Percentiles rank a stretch among this genome's conserved stretches.
Conservation (phyloP, 1,140 invertebrate genomes). For the Harlomillsia oculata region DNA sequence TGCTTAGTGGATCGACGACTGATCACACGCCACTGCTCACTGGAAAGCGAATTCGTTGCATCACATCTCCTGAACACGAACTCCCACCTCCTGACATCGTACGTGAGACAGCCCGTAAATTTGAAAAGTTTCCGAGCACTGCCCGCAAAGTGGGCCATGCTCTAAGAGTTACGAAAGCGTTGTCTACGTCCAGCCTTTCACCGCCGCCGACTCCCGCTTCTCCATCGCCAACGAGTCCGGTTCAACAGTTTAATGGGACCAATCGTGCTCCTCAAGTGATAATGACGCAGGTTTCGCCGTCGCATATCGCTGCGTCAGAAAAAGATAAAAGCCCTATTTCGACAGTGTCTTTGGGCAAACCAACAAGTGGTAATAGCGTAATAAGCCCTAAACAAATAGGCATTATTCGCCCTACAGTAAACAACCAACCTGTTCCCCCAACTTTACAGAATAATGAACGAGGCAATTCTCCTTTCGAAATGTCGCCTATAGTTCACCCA, state of each 20-base stretch:
- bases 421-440: too few species aligned
- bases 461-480: too few species aligned
- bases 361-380: too few species aligned
- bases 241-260: slow-evolving; percentile 3
- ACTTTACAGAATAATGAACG: too few species aligned
- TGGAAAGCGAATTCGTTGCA: slow-evolving; percentile 4
- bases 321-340: slow-evolving; percentile 8
- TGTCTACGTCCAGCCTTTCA: slow-evolving; percentile 6
- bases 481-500: too few species aligned
- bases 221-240: slow-evolving; percentile 10
- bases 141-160: slow-evolving; percentile 29
- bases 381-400: too few species aligned
- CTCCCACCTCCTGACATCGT: slow-evolving; percentile 33
- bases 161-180: slow-evolving; percentile 27
- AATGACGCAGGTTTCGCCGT: slow-evolving; percentile 11
- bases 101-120: slow-evolving; percentile 33
- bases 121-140: slow-evolving; percentile 28
- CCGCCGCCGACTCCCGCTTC: slow-evolving; percentile 15
- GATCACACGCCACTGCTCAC: background rate
- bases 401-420: too few species aligned
- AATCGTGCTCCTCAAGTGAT: background rate
- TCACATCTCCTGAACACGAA: slow-evolving; percentile 33
- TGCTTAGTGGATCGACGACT: background rate
- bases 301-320: slow-evolving; percentile 1
- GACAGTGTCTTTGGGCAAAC: background rate